These are phyloP conservation scores for Petromus typicus DNA, from an alignment of 2,113 vertebrate genomes.

Conservation along the genomic window DNA sequence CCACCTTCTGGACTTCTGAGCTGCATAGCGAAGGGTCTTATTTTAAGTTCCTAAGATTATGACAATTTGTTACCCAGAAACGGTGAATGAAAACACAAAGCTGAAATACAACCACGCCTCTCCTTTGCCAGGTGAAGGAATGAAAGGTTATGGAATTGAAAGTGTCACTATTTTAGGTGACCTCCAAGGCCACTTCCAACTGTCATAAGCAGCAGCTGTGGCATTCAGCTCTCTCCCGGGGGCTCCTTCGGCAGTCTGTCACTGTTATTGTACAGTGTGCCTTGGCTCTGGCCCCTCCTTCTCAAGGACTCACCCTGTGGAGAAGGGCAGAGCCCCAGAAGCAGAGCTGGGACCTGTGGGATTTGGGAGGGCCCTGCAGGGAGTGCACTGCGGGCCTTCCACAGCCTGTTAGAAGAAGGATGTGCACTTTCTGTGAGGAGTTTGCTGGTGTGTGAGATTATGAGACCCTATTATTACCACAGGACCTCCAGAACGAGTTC, in stretches of 20 bases:
- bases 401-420: neutral
- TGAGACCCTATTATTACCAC: neutral
- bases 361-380: neutral
- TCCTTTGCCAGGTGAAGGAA: neutral
- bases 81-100: neutral
- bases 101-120: neutral
- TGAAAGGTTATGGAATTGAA: neutral
- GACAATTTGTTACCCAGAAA: neutral
- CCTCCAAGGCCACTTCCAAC: neutral
- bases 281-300: neutral
- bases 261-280: neutral
- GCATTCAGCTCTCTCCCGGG: neutral
- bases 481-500: neutral
- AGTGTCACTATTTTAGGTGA: neutral
- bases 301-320: neutral
- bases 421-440: neutral
- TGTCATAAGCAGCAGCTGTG: neutral
- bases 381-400: neutral
- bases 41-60: neutral
- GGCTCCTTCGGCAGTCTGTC: neutral
- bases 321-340: too few relatives aligned
- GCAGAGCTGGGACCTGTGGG: neutral
- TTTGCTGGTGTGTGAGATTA: neutral
- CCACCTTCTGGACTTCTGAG: neutral
- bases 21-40: neutral